Evolutionary conservation across 2,888 invertebrate genomes (phyloP).

Genomic region (Carcina quercana): DNA sequence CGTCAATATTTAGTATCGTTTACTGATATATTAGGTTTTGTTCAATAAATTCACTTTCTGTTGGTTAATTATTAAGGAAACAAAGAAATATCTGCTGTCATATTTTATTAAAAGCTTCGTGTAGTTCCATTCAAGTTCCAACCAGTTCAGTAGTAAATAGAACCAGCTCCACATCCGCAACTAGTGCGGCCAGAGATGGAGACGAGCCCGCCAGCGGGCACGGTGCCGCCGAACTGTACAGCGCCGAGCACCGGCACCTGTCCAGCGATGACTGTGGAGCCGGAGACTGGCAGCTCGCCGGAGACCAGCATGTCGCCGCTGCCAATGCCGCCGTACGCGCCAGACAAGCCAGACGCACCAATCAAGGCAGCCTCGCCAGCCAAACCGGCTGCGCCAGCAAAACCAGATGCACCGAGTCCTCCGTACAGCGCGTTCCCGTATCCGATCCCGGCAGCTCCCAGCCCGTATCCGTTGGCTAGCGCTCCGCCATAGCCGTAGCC

Average conservation of each 20-base stretch:
- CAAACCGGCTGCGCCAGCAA: neutral
- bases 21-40: too few species aligned
- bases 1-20: too few species aligned
- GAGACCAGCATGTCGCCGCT: slow-evolving; percentile 18
- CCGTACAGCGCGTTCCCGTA: neutral
- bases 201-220: slow-evolving; percentile 32
- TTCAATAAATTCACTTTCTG: too few species aligned
- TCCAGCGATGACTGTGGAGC: slow-evolving; percentile 26
- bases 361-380: neutral
- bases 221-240: slow-evolving; percentile 26
- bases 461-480: neutral
- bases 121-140: too few species aligned
- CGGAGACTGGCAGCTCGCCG: slow-evolving; percentile 23
- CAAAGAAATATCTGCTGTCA: too few species aligned
- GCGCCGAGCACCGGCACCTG: slow-evolving; percentile 31
- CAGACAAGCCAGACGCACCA: slow-evolving; percentile 9
- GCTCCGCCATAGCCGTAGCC: neutral
- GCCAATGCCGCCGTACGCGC: slow-evolving; percentile 21
- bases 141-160: too few species aligned
- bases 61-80: too few species aligned
- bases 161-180: slow-evolving; percentile 14
- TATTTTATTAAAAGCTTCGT: too few species aligned
- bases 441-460: neutral
- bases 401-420: neutral
- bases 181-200: slow-evolving; percentile 35